Base-by-base conservation (phyloP, 2,113 vertebrate species). In the Vireo altiloquus region DNA sequence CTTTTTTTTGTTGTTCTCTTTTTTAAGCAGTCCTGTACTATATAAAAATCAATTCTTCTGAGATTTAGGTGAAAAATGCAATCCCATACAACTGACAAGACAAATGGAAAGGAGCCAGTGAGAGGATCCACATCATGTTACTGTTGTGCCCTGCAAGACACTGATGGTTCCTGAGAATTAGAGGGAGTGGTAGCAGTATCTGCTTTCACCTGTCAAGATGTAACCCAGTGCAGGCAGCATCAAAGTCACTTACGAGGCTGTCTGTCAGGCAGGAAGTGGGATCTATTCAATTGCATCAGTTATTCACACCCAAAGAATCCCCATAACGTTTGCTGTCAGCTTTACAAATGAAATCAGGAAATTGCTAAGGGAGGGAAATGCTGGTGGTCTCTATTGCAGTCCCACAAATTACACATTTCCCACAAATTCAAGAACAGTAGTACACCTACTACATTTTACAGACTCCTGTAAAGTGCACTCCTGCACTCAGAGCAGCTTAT, bases 181-280 rank as follows among this genome's bases (percentile, higher is more conserved):
- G 18, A 64, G 35, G 27, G 60, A 87, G 52, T 20, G 46, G 37
- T 3, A 37, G 42, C 65, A 69, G 46, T 16, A 44, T 69, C 74
- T 54, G 46, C 78, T 82, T 49, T 39, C 52, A 60, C 37, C 56
- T 71, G 42, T 68, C 68, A 86, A 76, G 47, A 91, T 20, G 33
- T 27, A 80, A 84, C 27, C 60, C 70, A 30, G 54, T 4, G 21
- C 53, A 53, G 59, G 77, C 46, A 83, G 82, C 64, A 91, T 17
- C 77, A 77, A 86, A 94, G 70, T 57, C 52, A 77, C 35, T 56
- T 37, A 70, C 7, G n/a, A 27, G 31, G 21, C 59, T 69, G 33
- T 10, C 71, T 60, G 78, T 92, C 64, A 87, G 68, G 52, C 89
- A 92, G 89, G 95, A 96, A 94, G 87, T 69, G 44, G 24, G 40